These are phyloP conservation scores for Nymphalis c-album DNA, from an alignment of 2,888 invertebrate genomes.

Conservation along the genomic window DNA sequence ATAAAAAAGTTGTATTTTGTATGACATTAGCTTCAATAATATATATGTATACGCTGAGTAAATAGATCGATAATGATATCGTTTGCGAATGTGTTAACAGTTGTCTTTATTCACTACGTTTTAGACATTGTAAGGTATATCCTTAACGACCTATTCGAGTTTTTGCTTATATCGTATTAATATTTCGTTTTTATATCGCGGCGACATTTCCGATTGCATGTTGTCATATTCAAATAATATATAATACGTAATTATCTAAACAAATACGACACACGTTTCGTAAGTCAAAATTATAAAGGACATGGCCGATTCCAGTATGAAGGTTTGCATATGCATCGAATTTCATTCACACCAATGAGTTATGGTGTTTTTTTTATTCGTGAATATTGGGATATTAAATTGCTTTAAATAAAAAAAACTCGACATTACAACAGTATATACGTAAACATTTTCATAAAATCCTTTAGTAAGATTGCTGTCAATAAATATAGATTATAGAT, in stretches of 20 bases:
- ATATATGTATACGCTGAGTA: slow-evolving; percentile 25
- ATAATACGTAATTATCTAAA: too few relatives aligned
- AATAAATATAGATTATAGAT: too few relatives aligned
- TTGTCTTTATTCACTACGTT: slow-evolving; percentile 29
- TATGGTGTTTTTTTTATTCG: too few relatives aligned
- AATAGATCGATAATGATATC: slow-evolving; percentile 19
- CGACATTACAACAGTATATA: too few relatives aligned
- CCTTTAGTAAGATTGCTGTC: too few relatives aligned
- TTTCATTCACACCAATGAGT: too few relatives aligned
- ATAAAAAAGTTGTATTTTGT: neutral
- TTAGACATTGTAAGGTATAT: slow-evolving; percentile 27
- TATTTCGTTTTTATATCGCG: slow-evolving; percentile 50
- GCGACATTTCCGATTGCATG: slow-evolving; percentile 70
- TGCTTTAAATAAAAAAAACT: too few relatives aligned
- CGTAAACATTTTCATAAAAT: too few relatives aligned
- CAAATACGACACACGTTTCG: neutral
- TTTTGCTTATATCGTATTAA: slow-evolving; percentile 36
- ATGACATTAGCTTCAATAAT: neutral
- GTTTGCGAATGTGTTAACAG: slow-evolving; percentile 22
- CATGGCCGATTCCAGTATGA: too few relatives aligned
- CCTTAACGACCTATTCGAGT: slow-evolving; percentile 36
- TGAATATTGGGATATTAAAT: too few relatives aligned
- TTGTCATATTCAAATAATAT: slow-evolving; percentile 60
- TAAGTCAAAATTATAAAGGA: too few relatives aligned
- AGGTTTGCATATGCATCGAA: too few relatives aligned